Base-by-base conservation (phyloP, 1,140 invertebrate genomes). In the Phocides pigmalion region DNA sequence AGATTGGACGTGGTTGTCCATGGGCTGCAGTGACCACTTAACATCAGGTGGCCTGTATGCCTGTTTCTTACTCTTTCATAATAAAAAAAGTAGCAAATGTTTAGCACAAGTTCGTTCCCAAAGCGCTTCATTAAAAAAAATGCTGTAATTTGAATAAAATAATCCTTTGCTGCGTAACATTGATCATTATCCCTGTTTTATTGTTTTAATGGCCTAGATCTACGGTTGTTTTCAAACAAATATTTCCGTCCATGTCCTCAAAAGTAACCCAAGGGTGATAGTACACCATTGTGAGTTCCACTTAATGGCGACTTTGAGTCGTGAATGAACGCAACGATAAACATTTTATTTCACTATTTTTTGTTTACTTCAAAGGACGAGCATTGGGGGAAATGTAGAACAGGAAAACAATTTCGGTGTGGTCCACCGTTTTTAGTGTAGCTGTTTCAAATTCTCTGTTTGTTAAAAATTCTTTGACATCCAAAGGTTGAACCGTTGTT, bases 331-430 rank as follows among this genome's bases (percentile, higher is more conserved):
- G 50, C 35, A 35, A 32, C 66, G 62, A 81, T 79, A 84, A 89
- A 86, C 79, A 82, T 83, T 87, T 89, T 81, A 87, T 81, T 70
- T 76, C 74, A 76, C 80, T 76, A 78, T 72, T 82, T 54, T 79
- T 78, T 87, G 76, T 87, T 86, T 83, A 83, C 70, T 79, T 80
- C 75, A 81, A 75, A 78, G 68, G 56, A 59, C 68, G 67, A 67
- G 65, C 71, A 70, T 79, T 67, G 72, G 66, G 71, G 66, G 56
- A 72, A 79, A 82, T 77, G 69, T 81, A 46, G 66, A 78, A 64
- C 74, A 62, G 72, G 58, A 69, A 70, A 72, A 68, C 84, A 77
- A 82, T 83, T 81, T 74, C 69, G 47, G 41, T 61, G 66, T 62
- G 62, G 66, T 65, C 62, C 35, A 39, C 1, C 35, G 35, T 69